Conservation (phyloP, 2,888 invertebrate species). For the Crossocerus cetratus region DNA sequence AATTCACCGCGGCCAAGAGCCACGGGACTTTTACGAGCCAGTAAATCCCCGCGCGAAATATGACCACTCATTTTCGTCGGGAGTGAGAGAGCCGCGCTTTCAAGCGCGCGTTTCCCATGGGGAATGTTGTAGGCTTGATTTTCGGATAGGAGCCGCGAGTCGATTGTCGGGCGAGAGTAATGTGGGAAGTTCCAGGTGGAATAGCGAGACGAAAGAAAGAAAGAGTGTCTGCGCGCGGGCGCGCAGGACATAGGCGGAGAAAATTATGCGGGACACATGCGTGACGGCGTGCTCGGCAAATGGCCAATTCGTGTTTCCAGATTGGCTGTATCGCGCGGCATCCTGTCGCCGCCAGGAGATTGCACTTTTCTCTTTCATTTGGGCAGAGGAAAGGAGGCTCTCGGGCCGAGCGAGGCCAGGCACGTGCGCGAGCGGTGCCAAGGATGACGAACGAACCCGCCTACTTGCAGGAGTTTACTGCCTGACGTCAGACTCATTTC, state of each 20-base stretch:
- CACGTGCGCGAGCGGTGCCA: too few relatives aligned
- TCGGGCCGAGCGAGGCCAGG: slow-evolving; percentile 6
- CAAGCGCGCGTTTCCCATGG: too few relatives aligned
- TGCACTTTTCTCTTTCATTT: slow-evolving; percentile 73
- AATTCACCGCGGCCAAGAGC: neutral
- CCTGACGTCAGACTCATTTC: too few relatives aligned
- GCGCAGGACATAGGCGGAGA: slow-evolving; percentile 59
- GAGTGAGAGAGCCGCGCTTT: too few relatives aligned
- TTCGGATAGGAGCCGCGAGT: too few relatives aligned
- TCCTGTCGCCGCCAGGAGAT: slow-evolving; percentile 69
- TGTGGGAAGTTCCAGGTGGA: slow-evolving; percentile 15
- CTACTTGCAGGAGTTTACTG: too few relatives aligned
- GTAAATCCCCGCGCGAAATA: neutral
- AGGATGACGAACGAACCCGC: too few relatives aligned
- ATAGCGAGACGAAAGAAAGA: slow-evolving; percentile 48
- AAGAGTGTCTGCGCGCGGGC: slow-evolving; percentile 29
- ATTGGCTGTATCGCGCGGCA: slow-evolving; percentile 74
- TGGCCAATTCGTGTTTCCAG: slow-evolving; percentile 76
- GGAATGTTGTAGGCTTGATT: too few relatives aligned
- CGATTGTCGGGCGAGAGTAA: too few relatives aligned
- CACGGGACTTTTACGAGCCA: neutral
- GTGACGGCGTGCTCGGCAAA: slow-evolving; percentile 72
- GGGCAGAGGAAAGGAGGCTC: slow-evolving; percentile 27
- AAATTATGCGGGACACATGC: slow-evolving; percentile 65
- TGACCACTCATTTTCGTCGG: too few relatives aligned